Conservation (phyloP, 2,888 invertebrate genomes). For the Orchestes rusci region DNA sequence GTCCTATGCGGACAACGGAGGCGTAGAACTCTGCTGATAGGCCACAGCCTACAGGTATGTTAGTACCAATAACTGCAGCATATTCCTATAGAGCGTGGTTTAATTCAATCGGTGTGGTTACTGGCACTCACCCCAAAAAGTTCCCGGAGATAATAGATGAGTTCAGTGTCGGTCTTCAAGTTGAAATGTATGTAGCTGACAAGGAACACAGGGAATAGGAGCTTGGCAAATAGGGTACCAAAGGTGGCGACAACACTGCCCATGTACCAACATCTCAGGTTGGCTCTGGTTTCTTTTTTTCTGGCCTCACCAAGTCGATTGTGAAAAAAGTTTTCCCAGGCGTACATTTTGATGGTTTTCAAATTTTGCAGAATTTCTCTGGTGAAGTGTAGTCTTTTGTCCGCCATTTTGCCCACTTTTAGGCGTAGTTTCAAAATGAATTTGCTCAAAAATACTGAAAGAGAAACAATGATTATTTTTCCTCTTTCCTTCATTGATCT, state of each 20-base stretch:
- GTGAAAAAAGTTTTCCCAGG: slow-evolving; percentile 32
- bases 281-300: slow-evolving; percentile 56
- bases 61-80: slow-evolving; percentile 68
- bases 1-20: slow-evolving; percentile 62
- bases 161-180: slow-evolving; percentile 68
- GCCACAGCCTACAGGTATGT: slow-evolving; percentile 55
- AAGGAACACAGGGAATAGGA: slow-evolving; percentile 38
- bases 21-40: slow-evolving; percentile 75
- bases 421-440: slow-evolving; percentile 27
- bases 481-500: too few species aligned
- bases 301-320: slow-evolving; percentile 48
- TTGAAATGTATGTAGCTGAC: slow-evolving; percentile 61
- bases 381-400: slow-evolving; percentile 31
- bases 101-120: too few species aligned
- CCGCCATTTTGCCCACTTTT: slow-evolving; percentile 34
- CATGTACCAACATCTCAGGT: slow-evolving; percentile 35
- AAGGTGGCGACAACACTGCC: slow-evolving; percentile 33
- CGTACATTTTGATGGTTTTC: slow-evolving; percentile 35
- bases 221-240: slow-evolving; percentile 34
- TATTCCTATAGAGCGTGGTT: slow-evolving; percentile 12
- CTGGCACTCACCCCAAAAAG: slow-evolving; percentile 45
- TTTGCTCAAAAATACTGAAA: slow-evolving; percentile 30
- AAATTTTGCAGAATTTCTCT: slow-evolving; percentile 33
- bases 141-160: slow-evolving; percentile 79
- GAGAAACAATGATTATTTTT: not conserved